These are phyloP conservation scores for Peucedramus taeniatus DNA, from an alignment of 2,113 vertebrate genomes.

Conservation along the genomic window DNA sequence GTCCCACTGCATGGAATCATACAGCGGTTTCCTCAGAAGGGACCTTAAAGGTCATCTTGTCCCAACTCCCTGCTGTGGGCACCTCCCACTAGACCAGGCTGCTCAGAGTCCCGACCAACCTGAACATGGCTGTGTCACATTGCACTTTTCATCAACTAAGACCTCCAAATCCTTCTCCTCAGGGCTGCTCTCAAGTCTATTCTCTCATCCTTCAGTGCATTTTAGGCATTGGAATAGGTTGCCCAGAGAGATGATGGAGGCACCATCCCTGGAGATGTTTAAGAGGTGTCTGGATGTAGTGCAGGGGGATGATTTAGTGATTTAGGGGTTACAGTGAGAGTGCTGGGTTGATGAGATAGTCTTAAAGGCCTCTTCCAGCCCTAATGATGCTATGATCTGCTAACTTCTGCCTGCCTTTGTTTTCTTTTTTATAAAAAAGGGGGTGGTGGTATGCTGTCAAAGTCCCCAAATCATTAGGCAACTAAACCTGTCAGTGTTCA, in stretches of 20 bases:
- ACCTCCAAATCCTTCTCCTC: neutral
- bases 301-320: neutral
- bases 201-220: neutral
- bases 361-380: neutral
- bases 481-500: neutral
- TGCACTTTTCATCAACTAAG: neutral
- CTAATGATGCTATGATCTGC: too few species aligned
- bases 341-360: neutral
- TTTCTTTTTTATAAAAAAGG: neutral
- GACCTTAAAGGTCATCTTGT: neutral
- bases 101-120: neutral
- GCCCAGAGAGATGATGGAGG: neutral
- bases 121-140: accelerated
- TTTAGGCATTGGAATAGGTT: neutral
- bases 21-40: accelerated
- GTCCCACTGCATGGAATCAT: neutral
- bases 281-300: neutral
- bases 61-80: accelerated
- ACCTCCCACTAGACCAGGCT: neutral
- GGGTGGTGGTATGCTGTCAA: neutral
- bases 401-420: neutral
- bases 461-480: neutral
- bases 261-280: neutral
- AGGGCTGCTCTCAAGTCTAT: neutral
- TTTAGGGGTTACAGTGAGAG: neutral